Conservation (phyloP, 2,113 vertebrate species). For the Poicephalus meyeri region DNA sequence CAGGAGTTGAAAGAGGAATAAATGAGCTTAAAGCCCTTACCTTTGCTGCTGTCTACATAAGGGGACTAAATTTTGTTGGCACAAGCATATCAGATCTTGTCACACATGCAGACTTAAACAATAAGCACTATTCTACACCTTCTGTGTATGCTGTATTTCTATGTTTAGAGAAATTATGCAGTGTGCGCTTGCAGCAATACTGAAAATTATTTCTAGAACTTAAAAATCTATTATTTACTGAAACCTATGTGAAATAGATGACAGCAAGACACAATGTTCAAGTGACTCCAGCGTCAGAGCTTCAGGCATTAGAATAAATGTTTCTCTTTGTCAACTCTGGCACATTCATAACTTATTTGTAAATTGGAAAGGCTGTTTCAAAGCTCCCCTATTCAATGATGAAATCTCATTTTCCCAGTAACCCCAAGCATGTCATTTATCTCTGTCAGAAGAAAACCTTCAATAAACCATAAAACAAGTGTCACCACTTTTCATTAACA, state of each 20-base stretch:
- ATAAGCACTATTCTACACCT: background rate
- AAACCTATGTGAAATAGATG: background rate
- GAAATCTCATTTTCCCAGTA: conserved; percentile 75
- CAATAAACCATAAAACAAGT: conserved; percentile 69
- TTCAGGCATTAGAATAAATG: background rate
- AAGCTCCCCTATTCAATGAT: conserved; percentile 58
- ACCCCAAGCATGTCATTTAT: conserved; percentile 67
- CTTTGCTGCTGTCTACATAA: background rate
- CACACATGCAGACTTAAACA: background rate
- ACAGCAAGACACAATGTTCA: background rate
- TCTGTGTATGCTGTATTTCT: accelerated
- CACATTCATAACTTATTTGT: conserved; percentile 39
- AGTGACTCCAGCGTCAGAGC: background rate
- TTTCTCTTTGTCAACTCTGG: conserved; percentile 37
- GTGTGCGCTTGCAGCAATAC: background rate
- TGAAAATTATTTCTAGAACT: background rate
- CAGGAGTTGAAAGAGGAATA: background rate
- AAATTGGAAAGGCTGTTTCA: conserved; percentile 59
- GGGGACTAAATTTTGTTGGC: background rate
- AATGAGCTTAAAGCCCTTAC: background rate
- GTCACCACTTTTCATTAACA: conserved; percentile 71
- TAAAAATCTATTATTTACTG: background rate
- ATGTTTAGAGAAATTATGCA: background rate
- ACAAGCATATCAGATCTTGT: background rate
- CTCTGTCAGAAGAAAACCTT: conserved; percentile 69